A percentile compares a stretch with the other conserved stretches of the same genome.
phyloP scores from a whole-genome alignment of 2,797 vertebrate genomes.

The Anableps anableps region DNA sequence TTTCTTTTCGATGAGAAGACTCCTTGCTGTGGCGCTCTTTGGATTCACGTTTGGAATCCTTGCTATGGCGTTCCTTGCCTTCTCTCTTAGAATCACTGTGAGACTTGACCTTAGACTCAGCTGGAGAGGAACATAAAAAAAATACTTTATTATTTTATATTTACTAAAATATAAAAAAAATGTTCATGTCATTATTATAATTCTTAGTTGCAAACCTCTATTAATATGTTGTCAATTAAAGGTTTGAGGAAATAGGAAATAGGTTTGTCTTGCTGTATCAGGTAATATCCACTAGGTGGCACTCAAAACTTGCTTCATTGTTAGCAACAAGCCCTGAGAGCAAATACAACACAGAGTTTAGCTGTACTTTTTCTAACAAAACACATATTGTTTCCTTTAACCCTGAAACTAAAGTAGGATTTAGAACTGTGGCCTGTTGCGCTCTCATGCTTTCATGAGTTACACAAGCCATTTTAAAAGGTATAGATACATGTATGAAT shows the following conservation, averaged over 20 bases:
- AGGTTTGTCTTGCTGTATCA: slow-evolving; percentile 43
- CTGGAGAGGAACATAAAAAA: slow-evolving; percentile 72
- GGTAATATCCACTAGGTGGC: slow-evolving; percentile 67
- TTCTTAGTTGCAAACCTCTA: neutral
- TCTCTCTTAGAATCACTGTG: slow-evolving; percentile 80
- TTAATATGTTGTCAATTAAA: neutral
- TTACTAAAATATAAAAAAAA: neutral
- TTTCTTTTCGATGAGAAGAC: slow-evolving; percentile 75
- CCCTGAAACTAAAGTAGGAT: neutral
- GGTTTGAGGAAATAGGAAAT: neutral
- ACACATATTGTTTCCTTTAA: neutral
- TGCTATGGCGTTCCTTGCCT: slow-evolving; percentile 81
- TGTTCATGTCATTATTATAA: neutral
- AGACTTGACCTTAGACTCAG: slow-evolving; percentile 79
- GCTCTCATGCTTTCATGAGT: slow-evolving; percentile 37
- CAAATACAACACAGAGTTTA: neutral
- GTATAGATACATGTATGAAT: neutral
- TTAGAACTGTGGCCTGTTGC: neutral
- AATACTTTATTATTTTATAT: neutral
- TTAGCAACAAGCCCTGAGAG: slow-evolving; percentile 1
- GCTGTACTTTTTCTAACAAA: neutral
- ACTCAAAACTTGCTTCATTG: slow-evolving; percentile 24
- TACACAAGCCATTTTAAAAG: slow-evolving; percentile 37
- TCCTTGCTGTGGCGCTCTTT: slow-evolving; percentile 83
- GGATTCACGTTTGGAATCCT: slow-evolving; percentile 81